Percentiles rank a stretch among this genome's conserved stretches.
Evolutionary conservation across 2,797 vertebrate genomes (phyloP).

Genomic region (Muraenolepis orangiensis): DNA sequence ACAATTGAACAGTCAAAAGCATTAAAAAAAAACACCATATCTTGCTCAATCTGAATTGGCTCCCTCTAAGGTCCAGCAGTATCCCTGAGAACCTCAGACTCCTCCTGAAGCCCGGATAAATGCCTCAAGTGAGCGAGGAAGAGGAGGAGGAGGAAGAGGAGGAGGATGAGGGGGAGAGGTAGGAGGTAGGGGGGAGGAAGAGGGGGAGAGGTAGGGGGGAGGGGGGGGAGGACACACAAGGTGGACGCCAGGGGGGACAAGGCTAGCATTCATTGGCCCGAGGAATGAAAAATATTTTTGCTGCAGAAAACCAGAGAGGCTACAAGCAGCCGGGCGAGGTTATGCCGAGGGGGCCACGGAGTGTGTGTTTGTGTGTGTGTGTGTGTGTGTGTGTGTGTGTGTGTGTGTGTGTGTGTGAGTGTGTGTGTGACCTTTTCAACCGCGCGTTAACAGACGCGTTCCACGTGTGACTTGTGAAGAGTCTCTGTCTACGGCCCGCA

Average conservation of each 20-base stretch:
- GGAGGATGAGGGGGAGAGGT: slow-evolving; percentile 64
- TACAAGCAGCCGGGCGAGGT: slow-evolving; percentile 61
- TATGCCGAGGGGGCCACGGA: slow-evolving; percentile 54
- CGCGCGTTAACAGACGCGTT: slow-evolving; percentile 5
- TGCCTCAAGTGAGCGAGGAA: slow-evolving; percentile 60
- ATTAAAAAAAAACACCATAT: background rate
- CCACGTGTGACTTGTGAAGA: background rate
- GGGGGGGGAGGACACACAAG: slow-evolving; percentile 75
- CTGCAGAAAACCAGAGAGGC: slow-evolving; percentile 74
- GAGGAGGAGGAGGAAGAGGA: slow-evolving; percentile 74
- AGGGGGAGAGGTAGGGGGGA: slow-evolving; percentile 61
- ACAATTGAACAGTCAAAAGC: background rate
- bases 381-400: slow-evolving; percentile 22
- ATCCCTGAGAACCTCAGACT: slow-evolving; percentile 55
- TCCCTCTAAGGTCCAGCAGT: slow-evolving; percentile 29
- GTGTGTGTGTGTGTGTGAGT: slow-evolving; percentile 14
- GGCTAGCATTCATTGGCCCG: slow-evolving; percentile 81
- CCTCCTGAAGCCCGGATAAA: slow-evolving; percentile 66
- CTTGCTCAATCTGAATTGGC: background rate
- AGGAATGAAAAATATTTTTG: slow-evolving; percentile 84
- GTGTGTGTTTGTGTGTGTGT: slow-evolving; percentile 49
- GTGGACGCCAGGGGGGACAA: slow-evolving; percentile 77
- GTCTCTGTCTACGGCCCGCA: background rate
- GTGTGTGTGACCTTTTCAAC: slow-evolving; percentile 7
- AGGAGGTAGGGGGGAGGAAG: slow-evolving; percentile 68